A percentile compares a stretch with the other conserved stretches of the same genome.
Evolutionary conservation across 2,797 vertebrate species (phyloP).

Genomic region (Phalloptychus januarius): DNA sequence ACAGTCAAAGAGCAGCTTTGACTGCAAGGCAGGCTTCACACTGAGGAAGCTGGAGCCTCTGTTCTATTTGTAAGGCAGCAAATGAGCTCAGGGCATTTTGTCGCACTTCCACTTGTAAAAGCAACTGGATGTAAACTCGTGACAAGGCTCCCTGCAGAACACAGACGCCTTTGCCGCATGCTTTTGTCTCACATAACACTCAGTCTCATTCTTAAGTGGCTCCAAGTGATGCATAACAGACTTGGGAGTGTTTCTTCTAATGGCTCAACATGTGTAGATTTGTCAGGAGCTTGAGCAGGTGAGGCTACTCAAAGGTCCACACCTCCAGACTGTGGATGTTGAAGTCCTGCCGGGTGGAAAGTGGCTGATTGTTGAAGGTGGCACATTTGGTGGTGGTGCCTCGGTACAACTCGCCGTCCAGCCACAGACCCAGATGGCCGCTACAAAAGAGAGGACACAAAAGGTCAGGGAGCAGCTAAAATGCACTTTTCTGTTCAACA

Average conservation of each 20-base stretch:
- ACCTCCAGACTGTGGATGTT: conserved; percentile 95
- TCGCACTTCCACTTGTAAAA: conserved; percentile 21
- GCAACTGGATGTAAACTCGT: neutral
- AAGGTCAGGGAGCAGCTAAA: neutral
- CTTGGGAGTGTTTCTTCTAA: conserved; percentile 22
- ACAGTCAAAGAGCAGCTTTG: conserved; percentile 23
- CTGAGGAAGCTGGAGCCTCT: conserved; percentile 61
- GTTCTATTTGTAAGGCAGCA: conserved; percentile 65
- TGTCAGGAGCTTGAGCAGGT: conserved; percentile 6
- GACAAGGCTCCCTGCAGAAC: conserved; percentile 15
- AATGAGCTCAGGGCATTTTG: conserved; percentile 41
- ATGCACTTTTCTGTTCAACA: neutral
- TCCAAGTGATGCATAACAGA: conserved; percentile 50
- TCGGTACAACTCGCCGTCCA: conserved; percentile 93
- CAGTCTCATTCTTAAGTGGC: conserved; percentile 32
- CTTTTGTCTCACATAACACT: conserved; percentile 36
- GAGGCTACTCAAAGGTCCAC: conserved; percentile 85
- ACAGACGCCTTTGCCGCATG: conserved; percentile 1
- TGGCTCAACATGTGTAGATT: conserved; percentile 21
- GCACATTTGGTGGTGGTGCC: conserved; percentile 93
- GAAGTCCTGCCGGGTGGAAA: conserved; percentile 95
- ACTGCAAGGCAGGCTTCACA: conserved; percentile 69
- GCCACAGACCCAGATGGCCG: conserved; percentile 94
- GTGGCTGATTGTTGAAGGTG: conserved; percentile 95
- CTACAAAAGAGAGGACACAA: conserved; percentile 65